phyloP scores from a whole-genome alignment of 1,140 invertebrate species.

The Plodia interpunctella region DNA sequence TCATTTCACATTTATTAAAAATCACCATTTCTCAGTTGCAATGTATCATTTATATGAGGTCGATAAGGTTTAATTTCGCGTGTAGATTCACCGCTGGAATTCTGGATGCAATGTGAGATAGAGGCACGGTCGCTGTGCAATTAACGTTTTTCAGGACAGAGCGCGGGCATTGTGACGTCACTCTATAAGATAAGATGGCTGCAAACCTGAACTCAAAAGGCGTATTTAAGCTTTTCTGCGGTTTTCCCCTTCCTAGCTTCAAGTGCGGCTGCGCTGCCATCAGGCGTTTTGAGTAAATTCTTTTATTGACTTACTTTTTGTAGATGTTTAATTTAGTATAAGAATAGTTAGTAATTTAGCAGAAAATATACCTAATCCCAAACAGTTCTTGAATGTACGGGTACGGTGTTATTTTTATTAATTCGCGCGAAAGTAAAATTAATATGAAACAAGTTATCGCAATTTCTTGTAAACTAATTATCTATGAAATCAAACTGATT shows the following conservation, averaged over 20 bases:
- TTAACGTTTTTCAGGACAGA: slow-evolving; percentile 54
- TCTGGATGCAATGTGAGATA: slow-evolving; percentile 29
- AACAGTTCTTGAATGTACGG: too few relatives aligned
- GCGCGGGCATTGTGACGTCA: slow-evolving; percentile 40
- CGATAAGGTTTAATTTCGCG: slow-evolving; percentile 19
- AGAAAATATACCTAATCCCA: too few relatives aligned
- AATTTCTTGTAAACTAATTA: too few relatives aligned
- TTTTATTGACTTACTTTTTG: neutral
- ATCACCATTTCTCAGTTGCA: neutral
- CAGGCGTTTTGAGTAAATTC: neutral
- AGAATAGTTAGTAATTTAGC: too few relatives aligned
- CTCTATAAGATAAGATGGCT: slow-evolving; percentile 33
- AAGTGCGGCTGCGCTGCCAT: neutral
- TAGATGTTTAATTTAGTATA: too few relatives aligned
- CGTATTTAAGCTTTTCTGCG: slow-evolving; percentile 22
- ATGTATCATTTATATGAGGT: neutral
- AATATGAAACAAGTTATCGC: too few relatives aligned
- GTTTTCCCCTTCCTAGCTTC: neutral
- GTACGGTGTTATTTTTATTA: too few relatives aligned
- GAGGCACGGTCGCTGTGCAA: slow-evolving; percentile 40
- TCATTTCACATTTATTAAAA: too few relatives aligned
- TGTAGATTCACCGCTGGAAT: slow-evolving; percentile 17
- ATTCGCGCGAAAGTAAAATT: too few relatives aligned
- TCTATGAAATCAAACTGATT: too few relatives aligned
- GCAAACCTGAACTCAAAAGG: slow-evolving; percentile 33